Evolutionary conservation across 2,113 vertebrate genomes (phyloP), one percentile per base, ranked within the genome.

Genomic region (Cyanocitta stelleri): DNA sequence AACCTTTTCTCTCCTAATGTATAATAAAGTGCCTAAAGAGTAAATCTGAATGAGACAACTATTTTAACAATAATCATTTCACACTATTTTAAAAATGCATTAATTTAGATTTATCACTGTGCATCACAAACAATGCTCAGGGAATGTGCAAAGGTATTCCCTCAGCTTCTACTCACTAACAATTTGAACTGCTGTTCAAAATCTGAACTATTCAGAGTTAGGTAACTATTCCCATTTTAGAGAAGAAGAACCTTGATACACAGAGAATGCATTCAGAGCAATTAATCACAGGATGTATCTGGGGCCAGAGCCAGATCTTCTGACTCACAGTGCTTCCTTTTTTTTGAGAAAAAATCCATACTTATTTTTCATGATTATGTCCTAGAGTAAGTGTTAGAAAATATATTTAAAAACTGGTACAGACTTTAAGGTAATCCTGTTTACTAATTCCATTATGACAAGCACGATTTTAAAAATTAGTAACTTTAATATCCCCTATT

Each of bases 321-420:
- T 83, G 78, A 84, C 74, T 85, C 75, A 87, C 17, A 54, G 37
- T 59, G 46, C 51, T 87, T 90, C 79, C 23, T 77, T 77, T 91
- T 84, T 19, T 23, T 76, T 66, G 37, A 82, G 85, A 35, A 83
- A 89, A 82, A 56, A 0, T 2, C 16, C 32, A 39, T 35, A 62
- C 20, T 86, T 89, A 64, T 91, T 96, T 90, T 91, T 96, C 63
- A 78, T 85, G 83, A 88, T 83, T 85, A 79, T 66, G 33, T 69
- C 72, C 73, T 19, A 66, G 39, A 85, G 66, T 51, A 62, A 51
- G 26, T 56, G n/a, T 72, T 46, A 5, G n/a, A 71, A 83, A 55
- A 43, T 26, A 12, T 24, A 16, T 33, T 91, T 37, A 0, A 16
- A 52, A 73, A 37, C 15, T n/a, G 0, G 51, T 71, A 43, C 16